A percentile compares a stretch with the other conserved stretches of the same genome.
These are phyloP conservation scores for Mythimna loreyi DNA, from an alignment of 2,888 invertebrate species.

Conservation along the genomic window DNA sequence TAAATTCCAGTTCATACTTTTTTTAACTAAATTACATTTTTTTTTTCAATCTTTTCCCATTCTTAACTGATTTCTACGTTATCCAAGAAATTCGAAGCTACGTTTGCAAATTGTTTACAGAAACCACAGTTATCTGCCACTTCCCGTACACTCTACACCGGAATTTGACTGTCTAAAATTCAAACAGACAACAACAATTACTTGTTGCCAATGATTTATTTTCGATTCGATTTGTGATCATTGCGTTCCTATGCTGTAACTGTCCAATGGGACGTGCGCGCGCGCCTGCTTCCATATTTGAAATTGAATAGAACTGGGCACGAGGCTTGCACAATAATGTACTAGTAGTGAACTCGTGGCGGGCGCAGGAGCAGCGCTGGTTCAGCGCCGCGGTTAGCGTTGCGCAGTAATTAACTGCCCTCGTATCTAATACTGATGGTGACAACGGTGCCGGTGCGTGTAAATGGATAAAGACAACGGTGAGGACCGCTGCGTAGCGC, in stretches of 20 bases:
- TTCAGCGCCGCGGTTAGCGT: conserved; percentile 37
- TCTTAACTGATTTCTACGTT: not conserved
- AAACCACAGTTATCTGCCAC: conserved; percentile 11
- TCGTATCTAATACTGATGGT: conserved; percentile 54
- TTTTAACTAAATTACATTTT: not conserved
- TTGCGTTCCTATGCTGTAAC: conserved; percentile 78
- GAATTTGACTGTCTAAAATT: conserved; percentile 39
- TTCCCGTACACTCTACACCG: conserved; percentile 15
- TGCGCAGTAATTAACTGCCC: conserved; percentile 52
- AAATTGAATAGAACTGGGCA: conserved; percentile 88
- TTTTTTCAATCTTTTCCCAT: not conserved
- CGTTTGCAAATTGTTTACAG: conserved; percentile 16
- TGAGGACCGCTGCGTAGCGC: conserved; percentile 56
- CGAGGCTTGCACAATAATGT: conserved; percentile 88
- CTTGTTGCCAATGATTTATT: conserved; percentile 66
- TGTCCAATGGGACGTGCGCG: conserved; percentile 82
- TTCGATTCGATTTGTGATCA: conserved; percentile 74
- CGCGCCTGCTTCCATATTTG: conserved; percentile 86
- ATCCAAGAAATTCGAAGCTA: conserved; percentile 3
- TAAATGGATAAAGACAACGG: conserved; percentile 72
- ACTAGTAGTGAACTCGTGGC: conserved; percentile 75
- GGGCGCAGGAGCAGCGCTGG: conserved; percentile 69
- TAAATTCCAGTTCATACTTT: no score
- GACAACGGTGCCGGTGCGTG: conserved; percentile 55
- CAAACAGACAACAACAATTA: conserved; percentile 48